Base-by-base conservation (phyloP, 1,140 invertebrate genomes). In the Oncopodura yosiiana region DNA sequence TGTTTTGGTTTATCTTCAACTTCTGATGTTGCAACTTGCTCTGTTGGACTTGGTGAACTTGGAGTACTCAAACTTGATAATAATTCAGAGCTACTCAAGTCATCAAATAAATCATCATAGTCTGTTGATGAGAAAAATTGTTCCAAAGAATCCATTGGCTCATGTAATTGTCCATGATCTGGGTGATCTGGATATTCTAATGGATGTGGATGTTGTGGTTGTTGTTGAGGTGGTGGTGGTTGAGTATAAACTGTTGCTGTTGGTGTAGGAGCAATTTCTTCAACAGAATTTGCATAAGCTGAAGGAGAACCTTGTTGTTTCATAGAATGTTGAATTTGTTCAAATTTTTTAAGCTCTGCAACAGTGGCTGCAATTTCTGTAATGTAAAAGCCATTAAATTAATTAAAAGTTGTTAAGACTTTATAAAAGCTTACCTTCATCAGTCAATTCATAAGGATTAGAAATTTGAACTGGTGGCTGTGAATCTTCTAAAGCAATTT, bases 171-270 rank as follows among this genome's bases (percentile, higher is more conserved):
- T n/a, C n/a, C n/a, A 38, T 61, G 60, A 19, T 61, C 60, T 1
- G 60, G 60, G 27, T 61, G 60, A 34, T 61, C 60, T 21, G 62
- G 62, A 41, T 61, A 64, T 32, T 64, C 62, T 4, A 64, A 37
- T n/a, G 58, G 58, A 42, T 64, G 62, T 1, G 62, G 62, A 14
- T n/a, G n/a, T n/a, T n/a, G n/a, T n/a, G n/a, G n/a, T n/a, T n/a
- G n/a, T n/a, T n/a, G n/a, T n/a, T n/a, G n/a, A n/a, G n/a, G n/a
- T n/a, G n/a, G n/a, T n/a, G n/a, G n/a, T n/a, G n/a, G n/a, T n/a
- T n/a, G n/a, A n/a, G n/a, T n/a, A n/a, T n/a, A n/a, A n/a, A n/a
- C n/a, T n/a, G n/a, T n/a, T n/a, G 53, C 54, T 3, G 58, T 24
- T 27, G 41, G 21, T 27, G 30, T 51, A 4, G 53, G 50, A 24